A percentile compares a stretch with the other conserved stretches of the same genome.
These are phyloP conservation scores for Cercocebus atys DNA, from an alignment of 2,113 vertebrate species.

Conservation along the genomic window DNA sequence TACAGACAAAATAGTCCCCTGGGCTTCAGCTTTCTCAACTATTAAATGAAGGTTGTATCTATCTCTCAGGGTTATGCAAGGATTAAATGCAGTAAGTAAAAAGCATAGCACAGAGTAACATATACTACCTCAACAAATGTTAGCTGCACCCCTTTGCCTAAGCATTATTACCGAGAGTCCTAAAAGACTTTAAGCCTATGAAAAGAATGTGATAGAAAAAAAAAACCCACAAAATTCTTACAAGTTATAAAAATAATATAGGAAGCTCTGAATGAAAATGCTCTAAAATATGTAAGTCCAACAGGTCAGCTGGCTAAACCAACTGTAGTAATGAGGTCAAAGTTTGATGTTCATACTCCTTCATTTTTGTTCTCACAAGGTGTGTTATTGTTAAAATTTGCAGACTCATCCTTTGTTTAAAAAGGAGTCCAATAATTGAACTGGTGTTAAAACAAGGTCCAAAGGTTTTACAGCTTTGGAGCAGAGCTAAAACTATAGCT, in stretches of 20 bases:
- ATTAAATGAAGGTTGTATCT: background rate
- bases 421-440: background rate
- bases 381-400: background rate
- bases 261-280: background rate
- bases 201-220: background rate
- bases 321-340: background rate
- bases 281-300: background rate
- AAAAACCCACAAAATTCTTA: background rate
- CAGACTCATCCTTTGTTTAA: background rate
- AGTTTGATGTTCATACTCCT: background rate
- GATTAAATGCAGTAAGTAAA: background rate
- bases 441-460: background rate
- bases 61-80: background rate
- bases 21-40: background rate
- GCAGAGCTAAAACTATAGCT: background rate
- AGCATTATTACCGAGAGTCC: background rate
- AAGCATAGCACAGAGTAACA: background rate
- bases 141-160: background rate
- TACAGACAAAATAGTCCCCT: background rate
- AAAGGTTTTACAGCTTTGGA: background rate
- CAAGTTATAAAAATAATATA: slow-evolving; percentile 4
- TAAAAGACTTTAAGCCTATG: background rate
- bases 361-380: background rate
- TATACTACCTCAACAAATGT: background rate
- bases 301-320: background rate